These are phyloP conservation scores for Nasonia oneida DNA, from an alignment of 2,888 invertebrate genomes.

Conservation along the genomic window DNA sequence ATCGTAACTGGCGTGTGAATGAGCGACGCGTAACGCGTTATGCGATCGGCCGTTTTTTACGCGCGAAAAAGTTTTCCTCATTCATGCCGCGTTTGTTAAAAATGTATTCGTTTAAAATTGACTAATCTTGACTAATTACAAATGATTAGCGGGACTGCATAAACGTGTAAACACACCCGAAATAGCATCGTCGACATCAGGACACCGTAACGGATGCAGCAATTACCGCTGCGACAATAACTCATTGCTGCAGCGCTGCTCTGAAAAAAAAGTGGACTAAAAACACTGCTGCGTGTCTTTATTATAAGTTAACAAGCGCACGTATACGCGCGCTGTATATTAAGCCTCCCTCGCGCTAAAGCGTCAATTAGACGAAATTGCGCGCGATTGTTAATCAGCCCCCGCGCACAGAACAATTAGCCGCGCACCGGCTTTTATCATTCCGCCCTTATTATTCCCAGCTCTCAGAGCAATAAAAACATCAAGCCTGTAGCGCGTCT, in stretches of 20 bases:
- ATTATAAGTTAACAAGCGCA: not conserved
- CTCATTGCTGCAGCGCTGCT: not conserved
- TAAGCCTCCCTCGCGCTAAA: not conserved
- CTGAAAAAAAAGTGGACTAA: not conserved
- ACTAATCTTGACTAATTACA: too few species aligned
- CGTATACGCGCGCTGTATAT: not conserved
- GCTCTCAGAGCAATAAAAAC: conserved; percentile 3
- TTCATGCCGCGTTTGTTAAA: not conserved
- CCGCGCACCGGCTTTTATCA: not conserved
- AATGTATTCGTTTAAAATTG: too few species aligned
- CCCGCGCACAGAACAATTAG: not conserved
- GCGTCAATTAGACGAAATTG: conserved; percentile 10
- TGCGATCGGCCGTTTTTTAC: not conserved
- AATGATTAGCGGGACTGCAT: too few species aligned
- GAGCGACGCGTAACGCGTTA: conserved; percentile 7
- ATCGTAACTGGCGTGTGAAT: conserved; percentile 10
- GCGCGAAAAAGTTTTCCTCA: not conserved
- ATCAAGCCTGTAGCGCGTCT: not conserved
- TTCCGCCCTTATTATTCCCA: not conserved
- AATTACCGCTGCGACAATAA: not conserved
- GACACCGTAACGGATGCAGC: not conserved
- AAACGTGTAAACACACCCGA: too few species aligned
- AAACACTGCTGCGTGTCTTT: not conserved
- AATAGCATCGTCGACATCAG: not conserved
- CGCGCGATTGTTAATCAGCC: conserved; percentile 11